Conservation (phyloP, 2,888 invertebrate genomes). For the Sarcophaga carnaria region DNA sequence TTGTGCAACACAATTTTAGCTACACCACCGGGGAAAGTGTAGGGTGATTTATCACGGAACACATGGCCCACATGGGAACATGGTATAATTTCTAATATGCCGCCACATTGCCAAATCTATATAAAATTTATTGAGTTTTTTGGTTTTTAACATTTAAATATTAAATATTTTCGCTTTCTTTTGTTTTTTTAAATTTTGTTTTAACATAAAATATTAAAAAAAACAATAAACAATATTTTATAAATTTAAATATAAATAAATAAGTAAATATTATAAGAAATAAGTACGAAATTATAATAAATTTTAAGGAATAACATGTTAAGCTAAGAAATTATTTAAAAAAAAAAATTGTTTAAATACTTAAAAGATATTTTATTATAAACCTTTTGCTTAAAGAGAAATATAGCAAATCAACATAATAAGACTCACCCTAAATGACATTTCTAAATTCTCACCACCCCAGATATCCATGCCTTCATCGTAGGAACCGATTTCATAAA, state of each 20-base stretch:
- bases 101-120: slow-evolving; percentile 98
- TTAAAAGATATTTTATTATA: background rate
- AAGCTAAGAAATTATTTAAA: slow-evolving; percentile 43
- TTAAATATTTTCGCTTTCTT: slow-evolving; percentile 66
- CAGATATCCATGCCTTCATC: slow-evolving; percentile 99
- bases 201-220: slow-evolving; percentile 50
- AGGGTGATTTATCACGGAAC: slow-evolving; percentile 98
- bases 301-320: background rate
- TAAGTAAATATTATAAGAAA: slow-evolving; percentile 21
- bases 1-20: slow-evolving; percentile 98
- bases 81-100: slow-evolving; percentile 96
- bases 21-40: slow-evolving; percentile 99
- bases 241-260: slow-evolving; percentile 35
- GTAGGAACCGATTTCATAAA: slow-evolving; percentile 98
- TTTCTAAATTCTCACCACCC: slow-evolving; percentile 87
- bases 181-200: slow-evolving; percentile 22
- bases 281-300: slow-evolving; percentile 9
- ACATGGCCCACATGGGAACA: slow-evolving; percentile 99
- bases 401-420: background rate
- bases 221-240: slow-evolving; percentile 3
- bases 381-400: no score
- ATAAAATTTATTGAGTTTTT: slow-evolving; percentile 52
- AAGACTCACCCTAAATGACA: slow-evolving; percentile 82
- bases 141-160: slow-evolving; percentile 11
- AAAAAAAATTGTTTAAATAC: background rate